Evolutionary conservation across 2,888 invertebrate genomes (phyloP).

Genomic region (Microchrysa polita): DNA sequence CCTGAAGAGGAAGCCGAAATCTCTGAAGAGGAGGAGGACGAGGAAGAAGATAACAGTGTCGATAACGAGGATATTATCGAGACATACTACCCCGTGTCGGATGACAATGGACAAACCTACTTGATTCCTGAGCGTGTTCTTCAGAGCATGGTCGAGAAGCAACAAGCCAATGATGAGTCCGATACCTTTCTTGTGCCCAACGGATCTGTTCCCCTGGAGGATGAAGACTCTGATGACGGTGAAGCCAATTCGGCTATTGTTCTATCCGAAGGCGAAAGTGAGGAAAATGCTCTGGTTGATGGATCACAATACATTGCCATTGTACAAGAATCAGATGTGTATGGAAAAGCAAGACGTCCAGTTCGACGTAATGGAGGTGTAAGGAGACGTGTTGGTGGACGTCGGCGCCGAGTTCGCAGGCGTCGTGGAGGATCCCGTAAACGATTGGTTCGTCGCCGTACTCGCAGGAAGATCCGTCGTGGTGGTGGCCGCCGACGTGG

Average conservation of each 20-base stretch:
- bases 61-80: conserved; percentile 4
- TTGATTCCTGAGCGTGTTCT: conserved; percentile 27
- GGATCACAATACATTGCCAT: conserved; percentile 22
- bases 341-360: conserved; percentile 13
- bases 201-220: conserved; percentile 15
- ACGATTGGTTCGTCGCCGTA: conserved; percentile 2
- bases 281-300: neutral
- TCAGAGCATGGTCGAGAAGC: conserved; percentile 25
- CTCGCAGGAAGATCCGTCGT: neutral
- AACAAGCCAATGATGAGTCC: conserved; percentile 17
- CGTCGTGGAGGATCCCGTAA: neutral
- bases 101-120: conserved; percentile 27
- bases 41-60: conserved; percentile 12
- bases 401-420: neutral
- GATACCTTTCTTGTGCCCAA: conserved; percentile 23
- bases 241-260: conserved; percentile 18
- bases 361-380: neutral
- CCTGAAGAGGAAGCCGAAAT: conserved; percentile 10
- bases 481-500: conserved; percentile 21
- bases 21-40: conserved; percentile 3
- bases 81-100: conserved; percentile 34
- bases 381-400: conserved; percentile 6
- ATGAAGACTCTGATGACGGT: conserved; percentile 25
- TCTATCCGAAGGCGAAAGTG: neutral
- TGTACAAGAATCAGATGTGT: conserved; percentile 14